Base-by-base conservation (phyloP, 1,140 invertebrate genomes). In the Drosophila grimshawi region DNA sequence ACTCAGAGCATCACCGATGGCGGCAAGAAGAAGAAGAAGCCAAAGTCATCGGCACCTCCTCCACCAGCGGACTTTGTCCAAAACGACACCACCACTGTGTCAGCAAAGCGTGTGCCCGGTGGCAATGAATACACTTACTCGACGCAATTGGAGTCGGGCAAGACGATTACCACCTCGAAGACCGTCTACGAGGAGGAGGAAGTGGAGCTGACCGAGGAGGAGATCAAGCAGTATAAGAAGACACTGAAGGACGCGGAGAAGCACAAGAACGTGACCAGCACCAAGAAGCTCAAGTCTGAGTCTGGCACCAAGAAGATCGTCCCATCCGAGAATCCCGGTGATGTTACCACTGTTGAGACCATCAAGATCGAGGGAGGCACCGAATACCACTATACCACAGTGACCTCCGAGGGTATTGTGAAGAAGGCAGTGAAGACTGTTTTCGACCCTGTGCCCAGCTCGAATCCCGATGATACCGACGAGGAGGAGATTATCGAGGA, bases 401-500 rank as follows among this genome's bases (percentile, higher is more conserved):
- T 92, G 3, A 92, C 91, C 35, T 56, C 90, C 27, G 86, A 92
- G 65, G 91, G 91, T 48, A 92, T 92, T 55, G 91, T 92, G 19
- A 92, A 92, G 90, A 92, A 92, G 88, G 90, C 91, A 7, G 64
- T 70, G 4, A 92, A 92, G 76, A 92, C 91, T 5, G 85, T 92
- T 11, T 92, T 56, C 57, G 92, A 92, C 80, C 91, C 92, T 0
- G 90, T 92, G 64, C 82, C 90, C 35, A 79, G 61, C 62, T 45
- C 11, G 45, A 81, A 90, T 66, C 90, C 77, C 41, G 90, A 91
- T 7, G 89, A 91, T 11, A 81, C 83, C 41, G 90, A 91, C 53
- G 91, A 92, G 59, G 91, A 92, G 69, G 91, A 92, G 76, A 91
- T 92, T 52, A 81, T 92, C 37, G 91, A 92, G 71, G 91, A 92